Conservation (phyloP, 2,797 vertebrate species). For the Hypotaenidia philippensis region DNA sequence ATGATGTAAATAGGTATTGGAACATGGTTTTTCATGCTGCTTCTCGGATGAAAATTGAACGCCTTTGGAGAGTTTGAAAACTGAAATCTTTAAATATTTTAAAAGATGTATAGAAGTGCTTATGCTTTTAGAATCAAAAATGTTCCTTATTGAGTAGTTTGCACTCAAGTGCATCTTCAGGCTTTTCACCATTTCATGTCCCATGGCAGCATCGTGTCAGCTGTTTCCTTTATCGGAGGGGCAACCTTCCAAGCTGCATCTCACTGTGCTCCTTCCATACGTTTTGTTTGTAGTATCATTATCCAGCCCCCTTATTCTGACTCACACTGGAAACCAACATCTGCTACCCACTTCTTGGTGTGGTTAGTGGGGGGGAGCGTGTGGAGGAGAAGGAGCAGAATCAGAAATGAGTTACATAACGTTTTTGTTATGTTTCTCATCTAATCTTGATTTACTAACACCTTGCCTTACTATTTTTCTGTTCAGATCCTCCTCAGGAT, state of each 20-base stretch:
- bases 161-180: not conserved
- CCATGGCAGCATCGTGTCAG: not conserved
- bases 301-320: not conserved
- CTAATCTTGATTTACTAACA: not conserved
- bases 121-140: not conserved
- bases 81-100: not conserved
- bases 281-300: not conserved
- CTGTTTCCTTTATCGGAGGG: not conserved
- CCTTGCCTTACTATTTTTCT: not conserved
- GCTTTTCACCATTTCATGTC: not conserved
- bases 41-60: not conserved
- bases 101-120: not conserved
- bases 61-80: not conserved
- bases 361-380: not conserved
- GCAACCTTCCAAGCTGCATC: fast-evolving
- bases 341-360: not conserved
- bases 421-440: not conserved
- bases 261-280: not conserved
- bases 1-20: fast-evolving
- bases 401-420: not conserved
- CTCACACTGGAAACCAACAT: not conserved
- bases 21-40: not conserved
- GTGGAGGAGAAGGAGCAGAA: not conserved
- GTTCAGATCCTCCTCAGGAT: constrained; percentile 93
- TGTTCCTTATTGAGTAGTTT: not conserved